Percentiles rank a stretch among this genome's conserved stretches.
phyloP scores from a whole-genome alignment of 2,797 vertebrate species.

The Xiphorhynchus erythropygius region DNA sequence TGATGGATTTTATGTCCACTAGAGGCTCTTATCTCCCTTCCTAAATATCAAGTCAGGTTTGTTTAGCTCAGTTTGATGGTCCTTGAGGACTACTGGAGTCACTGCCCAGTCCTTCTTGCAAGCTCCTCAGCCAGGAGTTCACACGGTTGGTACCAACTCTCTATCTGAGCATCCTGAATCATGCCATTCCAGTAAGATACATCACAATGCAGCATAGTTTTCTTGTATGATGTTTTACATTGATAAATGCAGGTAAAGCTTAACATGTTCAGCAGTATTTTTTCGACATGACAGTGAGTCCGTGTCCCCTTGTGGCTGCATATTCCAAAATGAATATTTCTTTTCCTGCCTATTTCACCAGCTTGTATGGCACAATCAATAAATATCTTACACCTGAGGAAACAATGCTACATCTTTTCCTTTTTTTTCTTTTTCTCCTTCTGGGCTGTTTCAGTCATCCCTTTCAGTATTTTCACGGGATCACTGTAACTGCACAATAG shows the following conservation, averaged over 20 bases:
- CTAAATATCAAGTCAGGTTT: background rate
- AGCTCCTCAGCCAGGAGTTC: background rate
- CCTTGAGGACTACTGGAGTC: background rate
- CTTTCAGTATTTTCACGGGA: background rate
- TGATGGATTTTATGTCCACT: background rate
- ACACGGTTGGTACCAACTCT: accelerated
- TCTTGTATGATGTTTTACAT: background rate
- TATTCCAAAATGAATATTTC: background rate
- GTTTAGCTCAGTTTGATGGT: background rate
- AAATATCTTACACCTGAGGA: background rate
- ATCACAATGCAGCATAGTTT: background rate
- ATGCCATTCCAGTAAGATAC: background rate
- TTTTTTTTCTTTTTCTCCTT: background rate
- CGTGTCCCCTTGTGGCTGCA: background rate
- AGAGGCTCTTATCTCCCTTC: background rate
- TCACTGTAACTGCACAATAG: background rate
- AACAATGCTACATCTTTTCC: background rate
- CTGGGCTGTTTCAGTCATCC: background rate
- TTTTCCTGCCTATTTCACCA: background rate
- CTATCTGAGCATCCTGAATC: background rate
- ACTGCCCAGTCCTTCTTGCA: background rate
- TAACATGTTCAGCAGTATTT: background rate
- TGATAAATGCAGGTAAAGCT: background rate
- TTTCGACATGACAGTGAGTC: background rate
- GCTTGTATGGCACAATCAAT: background rate